Evolutionary conservation across 1,140 invertebrate species (phyloP).

Genomic region (Aphidius gifuensis): DNA sequence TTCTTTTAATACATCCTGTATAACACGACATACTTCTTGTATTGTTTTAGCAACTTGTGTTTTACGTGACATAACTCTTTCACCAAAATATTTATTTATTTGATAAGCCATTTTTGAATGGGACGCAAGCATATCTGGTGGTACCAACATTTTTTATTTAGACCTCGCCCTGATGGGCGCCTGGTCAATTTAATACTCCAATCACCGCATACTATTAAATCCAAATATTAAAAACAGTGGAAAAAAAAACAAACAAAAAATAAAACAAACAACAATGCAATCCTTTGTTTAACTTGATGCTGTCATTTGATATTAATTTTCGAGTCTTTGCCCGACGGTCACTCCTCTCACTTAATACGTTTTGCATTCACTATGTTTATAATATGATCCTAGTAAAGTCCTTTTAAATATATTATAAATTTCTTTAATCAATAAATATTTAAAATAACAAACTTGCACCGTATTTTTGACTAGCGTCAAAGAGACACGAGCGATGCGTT

Average conservation of each 20-base stretch:
- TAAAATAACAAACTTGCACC: neutral
- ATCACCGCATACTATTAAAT: conserved; percentile 23
- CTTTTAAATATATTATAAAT: too few relatives aligned
- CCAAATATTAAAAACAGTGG: neutral
- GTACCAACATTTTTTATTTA: conserved; percentile 69
- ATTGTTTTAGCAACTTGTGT: conserved; percentile 82
- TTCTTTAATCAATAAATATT: too few relatives aligned
- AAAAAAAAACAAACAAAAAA: neutral
- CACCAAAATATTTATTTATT: conserved; percentile 91
- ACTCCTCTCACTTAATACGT: too few relatives aligned
- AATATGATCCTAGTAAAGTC: too few relatives aligned
- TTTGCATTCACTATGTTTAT: too few relatives aligned
- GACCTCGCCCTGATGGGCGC: conserved; percentile 6
- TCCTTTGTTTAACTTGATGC: too few relatives aligned
- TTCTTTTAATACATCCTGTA: conserved; percentile 93
- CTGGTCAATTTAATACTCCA: conserved; percentile 6
- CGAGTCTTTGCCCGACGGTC: too few relatives aligned
- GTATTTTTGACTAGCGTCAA: conserved; percentile 5
- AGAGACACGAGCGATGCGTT: conserved; percentile 33
- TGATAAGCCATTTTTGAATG: conserved; percentile 90
- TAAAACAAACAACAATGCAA: too few relatives aligned
- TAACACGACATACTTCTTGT: conserved; percentile 87
- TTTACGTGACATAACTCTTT: conserved; percentile 83
- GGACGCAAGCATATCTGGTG: conserved; percentile 80
- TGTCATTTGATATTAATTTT: too few relatives aligned